phyloP scores from a whole-genome alignment of 2,797 vertebrate genomes.

The Corythornis leucogaster region DNA sequence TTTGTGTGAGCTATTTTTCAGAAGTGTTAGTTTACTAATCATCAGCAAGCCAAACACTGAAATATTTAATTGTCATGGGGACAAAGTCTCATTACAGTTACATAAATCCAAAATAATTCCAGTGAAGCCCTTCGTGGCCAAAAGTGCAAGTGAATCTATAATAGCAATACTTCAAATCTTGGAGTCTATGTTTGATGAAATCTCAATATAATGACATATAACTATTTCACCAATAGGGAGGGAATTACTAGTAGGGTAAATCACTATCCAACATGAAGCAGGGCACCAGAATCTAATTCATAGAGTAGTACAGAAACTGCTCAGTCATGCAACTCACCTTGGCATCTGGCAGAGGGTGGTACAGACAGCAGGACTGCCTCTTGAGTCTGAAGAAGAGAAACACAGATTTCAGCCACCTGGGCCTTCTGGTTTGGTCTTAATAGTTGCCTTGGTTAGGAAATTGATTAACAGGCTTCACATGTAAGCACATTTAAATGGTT shows the following conservation, averaged over 20 bases:
- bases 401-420: not conserved
- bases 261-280: not conserved
- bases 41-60: not conserved
- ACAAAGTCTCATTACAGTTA: not conserved
- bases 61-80: not conserved
- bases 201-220: not conserved
- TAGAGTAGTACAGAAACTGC: not conserved
- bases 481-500: not conserved
- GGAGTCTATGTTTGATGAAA: not conserved
- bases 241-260: not conserved
- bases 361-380: not conserved
- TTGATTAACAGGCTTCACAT: not conserved
- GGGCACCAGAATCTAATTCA: not conserved
- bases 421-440: not conserved
- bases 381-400: not conserved
- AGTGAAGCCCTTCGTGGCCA: not conserved
- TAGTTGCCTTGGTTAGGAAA: not conserved
- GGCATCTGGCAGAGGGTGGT: not conserved
- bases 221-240: accelerated
- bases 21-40: not conserved
- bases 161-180: not conserved
- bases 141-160: not conserved
- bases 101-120: not conserved
- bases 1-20: not conserved
- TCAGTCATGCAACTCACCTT: not conserved